Conservation (phyloP, 2,888 invertebrate species). For the Archips xylosteana region DNA sequence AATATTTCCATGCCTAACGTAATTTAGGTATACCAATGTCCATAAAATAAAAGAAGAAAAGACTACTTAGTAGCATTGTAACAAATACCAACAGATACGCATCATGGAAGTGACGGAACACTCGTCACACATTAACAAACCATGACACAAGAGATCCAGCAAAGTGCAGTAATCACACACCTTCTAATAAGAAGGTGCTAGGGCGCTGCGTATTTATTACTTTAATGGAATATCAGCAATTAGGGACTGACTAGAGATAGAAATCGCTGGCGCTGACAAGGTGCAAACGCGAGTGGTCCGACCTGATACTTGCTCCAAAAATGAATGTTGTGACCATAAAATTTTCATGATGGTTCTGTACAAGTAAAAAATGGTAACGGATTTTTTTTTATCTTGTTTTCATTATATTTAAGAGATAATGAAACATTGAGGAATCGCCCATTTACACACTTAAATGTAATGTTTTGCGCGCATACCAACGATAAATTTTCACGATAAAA, state of each 20-base stretch:
- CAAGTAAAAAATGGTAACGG: background rate
- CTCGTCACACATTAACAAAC: constrained; percentile 75
- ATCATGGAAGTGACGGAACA: constrained; percentile 64
- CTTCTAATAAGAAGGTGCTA: constrained; percentile 79
- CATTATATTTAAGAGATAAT: background rate
- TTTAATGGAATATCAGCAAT: constrained; percentile 85
- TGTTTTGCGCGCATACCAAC: too few species aligned
- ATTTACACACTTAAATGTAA: background rate
- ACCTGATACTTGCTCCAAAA: constrained; percentile 68
- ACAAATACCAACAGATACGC: constrained; percentile 65
- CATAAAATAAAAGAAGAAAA: background rate
- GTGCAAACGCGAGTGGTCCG: constrained; percentile 82
- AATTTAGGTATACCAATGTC: background rate
- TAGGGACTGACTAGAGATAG: constrained; percentile 73
- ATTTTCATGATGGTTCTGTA: constrained; percentile 34
- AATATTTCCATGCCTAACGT: background rate
- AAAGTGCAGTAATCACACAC: constrained; percentile 77
- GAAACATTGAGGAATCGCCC: background rate
- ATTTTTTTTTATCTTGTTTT: background rate
- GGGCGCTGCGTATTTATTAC: constrained; percentile 79
- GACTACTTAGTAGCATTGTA: constrained; percentile 56
- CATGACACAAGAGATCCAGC: constrained; percentile 77
- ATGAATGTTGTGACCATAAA: constrained; percentile 12
- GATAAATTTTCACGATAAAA: too few species aligned
- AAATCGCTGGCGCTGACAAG: constrained; percentile 83